Evolutionary conservation across 2,797 vertebrate genomes (phyloP), one percentile per base, ranked within the genome.

Genomic region (Calcarius lapponicus): DNA sequence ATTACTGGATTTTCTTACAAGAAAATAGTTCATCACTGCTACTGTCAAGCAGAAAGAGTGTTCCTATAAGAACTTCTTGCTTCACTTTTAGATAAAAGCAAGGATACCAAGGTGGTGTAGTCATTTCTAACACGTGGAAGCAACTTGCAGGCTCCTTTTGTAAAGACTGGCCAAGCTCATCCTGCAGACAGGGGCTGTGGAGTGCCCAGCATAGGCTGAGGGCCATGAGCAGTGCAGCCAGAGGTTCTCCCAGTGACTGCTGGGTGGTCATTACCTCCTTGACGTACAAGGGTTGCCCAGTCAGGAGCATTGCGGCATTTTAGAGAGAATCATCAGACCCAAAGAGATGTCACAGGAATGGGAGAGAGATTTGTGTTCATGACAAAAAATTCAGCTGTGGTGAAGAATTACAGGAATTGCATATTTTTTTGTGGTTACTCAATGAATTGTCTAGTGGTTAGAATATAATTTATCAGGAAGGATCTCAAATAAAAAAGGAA

Each of bases 261-360:
- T 51, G 34, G 3, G 20, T 29, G 16, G 10, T 74, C 57, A 20
- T 45, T n/a, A 42, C 19, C 10, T 32, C 24, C 40, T 21, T 22
- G 20, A n/a, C 19, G 13, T 10, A 28, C 15, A n/a, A 8, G 7
- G 4, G 7, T 25, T 1, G 2, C 15, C 14, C 10, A 36, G 5
- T 47, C 32, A 86, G 25, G 29, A 67, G 24, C 26, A 58, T 2
- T 57, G 53, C 22, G 61, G 9, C 3, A 7, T 12, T 32, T 32
- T n/a, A 28, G 26, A 58, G 10, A 24, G 3, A 70, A 57, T 58
- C 76, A 38, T 31, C 34, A 70, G 11, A n/a, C 11, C 8, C 19
- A 60, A 40, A 78, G 13, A 62, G 18, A 11, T 6, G 9, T n/a
- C 19, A 43, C 0, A 0, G n/a, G 20, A 84, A 66, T 24, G 17